Evolutionary conservation across 2,888 invertebrate species (phyloP).

Genomic region (Auanema freiburgensis): DNA sequence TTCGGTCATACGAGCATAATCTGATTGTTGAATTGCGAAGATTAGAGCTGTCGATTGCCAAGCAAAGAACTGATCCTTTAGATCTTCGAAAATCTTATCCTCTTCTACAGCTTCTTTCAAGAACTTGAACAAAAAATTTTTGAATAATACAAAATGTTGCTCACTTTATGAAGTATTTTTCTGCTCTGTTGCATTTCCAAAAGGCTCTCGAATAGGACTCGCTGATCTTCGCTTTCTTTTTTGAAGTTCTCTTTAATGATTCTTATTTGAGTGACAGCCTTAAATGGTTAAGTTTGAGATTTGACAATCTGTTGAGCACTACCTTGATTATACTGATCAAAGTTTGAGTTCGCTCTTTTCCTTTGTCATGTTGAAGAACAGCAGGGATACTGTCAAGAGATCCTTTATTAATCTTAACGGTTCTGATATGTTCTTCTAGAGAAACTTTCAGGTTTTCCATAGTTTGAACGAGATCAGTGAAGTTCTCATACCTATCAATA

Average conservation of each 20-base stretch:
- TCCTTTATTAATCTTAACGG: constrained; percentile 19
- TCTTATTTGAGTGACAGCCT: constrained; percentile 25
- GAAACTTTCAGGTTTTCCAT: constrained; percentile 24
- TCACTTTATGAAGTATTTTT: constrained; percentile 24
- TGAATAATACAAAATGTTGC: neutral
- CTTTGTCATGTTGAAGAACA: constrained; percentile 28
- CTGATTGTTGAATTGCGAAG: constrained; percentile 30
- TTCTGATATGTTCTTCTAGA: constrained; percentile 27
- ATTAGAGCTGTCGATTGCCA: constrained; percentile 32
- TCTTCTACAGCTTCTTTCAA: constrained; percentile 12
- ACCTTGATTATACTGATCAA: constrained; percentile 29
- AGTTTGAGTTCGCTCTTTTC: constrained; percentile 24
- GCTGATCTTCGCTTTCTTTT: constrained; percentile 26
- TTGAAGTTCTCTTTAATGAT: constrained; percentile 21
- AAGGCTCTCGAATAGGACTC: constrained; percentile 18
- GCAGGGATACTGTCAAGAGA: constrained; percentile 21
- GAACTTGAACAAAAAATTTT: neutral
- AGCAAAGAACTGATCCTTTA: constrained; percentile 29
- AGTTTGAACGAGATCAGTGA: constrained; percentile 22
- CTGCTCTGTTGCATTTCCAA: constrained; percentile 27
- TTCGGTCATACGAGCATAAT: constrained; percentile 24
- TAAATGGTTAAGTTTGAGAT: constrained; percentile 5
- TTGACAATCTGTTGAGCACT: neutral
- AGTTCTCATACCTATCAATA: constrained; percentile 27
- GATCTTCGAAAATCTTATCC: constrained; percentile 23